Conservation (phyloP, 2,888 invertebrate genomes). For the Flabesymbios commensalis region DNA sequence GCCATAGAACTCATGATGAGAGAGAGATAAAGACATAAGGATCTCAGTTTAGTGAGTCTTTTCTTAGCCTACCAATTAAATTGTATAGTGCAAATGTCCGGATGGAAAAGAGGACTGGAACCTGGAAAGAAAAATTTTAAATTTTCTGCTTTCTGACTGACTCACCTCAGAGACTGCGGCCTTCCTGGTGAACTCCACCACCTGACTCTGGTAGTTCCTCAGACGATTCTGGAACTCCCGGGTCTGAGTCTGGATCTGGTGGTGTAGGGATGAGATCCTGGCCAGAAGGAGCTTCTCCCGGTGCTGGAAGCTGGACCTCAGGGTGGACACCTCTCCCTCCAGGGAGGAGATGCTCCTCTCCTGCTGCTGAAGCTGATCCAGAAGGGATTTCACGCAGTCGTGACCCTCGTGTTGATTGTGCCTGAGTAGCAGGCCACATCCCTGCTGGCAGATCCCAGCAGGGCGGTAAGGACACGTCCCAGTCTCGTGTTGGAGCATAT, state of each 20-base stretch:
- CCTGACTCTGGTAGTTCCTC: slow-evolving; percentile 25
- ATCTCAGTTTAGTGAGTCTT: too few relatives aligned
- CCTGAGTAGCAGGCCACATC: slow-evolving; percentile 41
- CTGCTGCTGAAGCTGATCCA: slow-evolving; percentile 34
- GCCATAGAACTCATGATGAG: too few relatives aligned
- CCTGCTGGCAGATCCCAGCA: slow-evolving; percentile 41
- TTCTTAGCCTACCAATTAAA: too few relatives aligned
- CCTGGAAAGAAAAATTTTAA: too few relatives aligned
- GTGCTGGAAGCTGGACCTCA: slow-evolving; percentile 31
- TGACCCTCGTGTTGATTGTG: slow-evolving; percentile 32
- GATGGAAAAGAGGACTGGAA: too few relatives aligned
- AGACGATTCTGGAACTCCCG: slow-evolving; percentile 39
- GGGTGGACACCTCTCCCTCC: slow-evolving; percentile 32
- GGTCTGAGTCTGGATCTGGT: slow-evolving; percentile 39
- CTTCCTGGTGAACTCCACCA: too few relatives aligned
- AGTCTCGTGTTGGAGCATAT: too few relatives aligned
- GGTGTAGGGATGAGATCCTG: slow-evolving; percentile 38
- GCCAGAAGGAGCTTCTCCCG: slow-evolving; percentile 41
- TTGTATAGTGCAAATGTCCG: too few relatives aligned
- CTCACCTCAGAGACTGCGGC: too few relatives aligned
- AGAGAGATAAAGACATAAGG: too few relatives aligned
- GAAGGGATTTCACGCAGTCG: slow-evolving; percentile 41
- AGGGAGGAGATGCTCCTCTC: slow-evolving; percentile 34
- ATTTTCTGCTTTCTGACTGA: too few relatives aligned
- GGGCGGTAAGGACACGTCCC: slow-evolving; percentile 38